phyloP scores from a whole-genome alignment of 2,888 invertebrate species.

The Argyresthia albistria region DNA sequence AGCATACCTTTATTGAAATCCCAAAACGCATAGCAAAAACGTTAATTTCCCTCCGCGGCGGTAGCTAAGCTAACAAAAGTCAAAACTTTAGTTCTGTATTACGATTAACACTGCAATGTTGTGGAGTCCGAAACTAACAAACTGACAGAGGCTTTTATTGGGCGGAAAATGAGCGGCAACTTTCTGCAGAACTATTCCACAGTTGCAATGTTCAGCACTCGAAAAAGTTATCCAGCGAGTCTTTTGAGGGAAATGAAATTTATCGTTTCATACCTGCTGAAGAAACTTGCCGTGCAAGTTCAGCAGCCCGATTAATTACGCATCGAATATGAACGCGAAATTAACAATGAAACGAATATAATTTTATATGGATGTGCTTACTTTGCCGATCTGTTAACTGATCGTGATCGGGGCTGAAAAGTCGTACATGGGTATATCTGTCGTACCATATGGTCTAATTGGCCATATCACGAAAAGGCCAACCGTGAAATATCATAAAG shows the following conservation, averaged over 20 bases:
- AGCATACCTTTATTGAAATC: background rate
- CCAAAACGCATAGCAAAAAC: background rate
- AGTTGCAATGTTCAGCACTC: background rate
- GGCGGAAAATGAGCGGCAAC: background rate
- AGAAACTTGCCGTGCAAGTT: too few relatives aligned
- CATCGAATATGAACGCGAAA: too few relatives aligned
- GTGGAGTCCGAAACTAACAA: background rate
- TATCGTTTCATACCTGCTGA: background rate
- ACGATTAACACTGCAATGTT: background rate
- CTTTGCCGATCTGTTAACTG: too few relatives aligned
- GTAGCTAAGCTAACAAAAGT: background rate
- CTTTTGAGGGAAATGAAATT: background rate
- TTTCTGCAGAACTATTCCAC: background rate
- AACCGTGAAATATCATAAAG: too few relatives aligned
- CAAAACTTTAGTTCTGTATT: background rate
- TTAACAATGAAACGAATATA: too few relatives aligned
- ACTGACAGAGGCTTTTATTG: slow-evolving; percentile 1
- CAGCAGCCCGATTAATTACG: too few relatives aligned
- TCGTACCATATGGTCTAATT: too few relatives aligned
- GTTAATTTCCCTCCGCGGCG: background rate
- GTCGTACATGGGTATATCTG: too few relatives aligned
- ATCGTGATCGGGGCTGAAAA: too few relatives aligned
- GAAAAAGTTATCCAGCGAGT: background rate
- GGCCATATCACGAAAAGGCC: too few relatives aligned
- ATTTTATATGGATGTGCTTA: too few relatives aligned